Evolutionary conservation across 2,113 vertebrate genomes (phyloP).

Genomic region (Catharus bicknelli): DNA sequence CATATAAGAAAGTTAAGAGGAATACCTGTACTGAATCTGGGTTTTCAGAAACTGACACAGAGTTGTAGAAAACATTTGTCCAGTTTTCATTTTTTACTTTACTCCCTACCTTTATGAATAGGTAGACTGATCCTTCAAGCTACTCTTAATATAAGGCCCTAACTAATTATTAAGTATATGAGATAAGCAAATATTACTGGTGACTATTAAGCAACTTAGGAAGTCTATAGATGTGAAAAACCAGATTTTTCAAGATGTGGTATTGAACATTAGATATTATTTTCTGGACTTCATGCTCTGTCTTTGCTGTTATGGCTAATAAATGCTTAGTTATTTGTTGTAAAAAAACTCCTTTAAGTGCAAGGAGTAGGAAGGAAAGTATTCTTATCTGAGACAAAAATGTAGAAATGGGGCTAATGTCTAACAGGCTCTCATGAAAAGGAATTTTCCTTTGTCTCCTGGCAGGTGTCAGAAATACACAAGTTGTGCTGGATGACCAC

Average conservation of each 20-base stretch:
- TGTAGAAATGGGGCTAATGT: background rate
- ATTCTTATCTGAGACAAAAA: background rate
- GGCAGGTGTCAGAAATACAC: background rate
- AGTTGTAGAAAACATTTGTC: background rate
- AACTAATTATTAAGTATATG: background rate
- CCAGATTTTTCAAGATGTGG: background rate
- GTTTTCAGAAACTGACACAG: background rate
- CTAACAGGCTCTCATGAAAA: background rate
- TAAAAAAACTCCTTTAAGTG: background rate
- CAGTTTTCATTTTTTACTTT: background rate
- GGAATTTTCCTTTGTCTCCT: background rate
- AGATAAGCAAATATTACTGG: background rate
- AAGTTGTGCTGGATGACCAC: background rate
- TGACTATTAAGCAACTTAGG: background rate
- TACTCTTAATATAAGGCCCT: background rate
- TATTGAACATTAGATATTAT: background rate
- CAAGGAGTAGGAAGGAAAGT: background rate
- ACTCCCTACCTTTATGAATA: background rate
- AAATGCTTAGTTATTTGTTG: background rate
- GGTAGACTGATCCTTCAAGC: background rate
- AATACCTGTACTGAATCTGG: background rate
- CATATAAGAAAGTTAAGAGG: background rate
- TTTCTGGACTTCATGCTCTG: background rate
- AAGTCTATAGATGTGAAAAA: background rate
- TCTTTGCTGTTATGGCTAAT: background rate